A percentile compares a stretch with the other conserved stretches of the same genome.
These are phyloP conservation scores for Zeugodacus cucurbitae DNA, from an alignment of 1,140 invertebrate genomes.

Conservation along the genomic window DNA sequence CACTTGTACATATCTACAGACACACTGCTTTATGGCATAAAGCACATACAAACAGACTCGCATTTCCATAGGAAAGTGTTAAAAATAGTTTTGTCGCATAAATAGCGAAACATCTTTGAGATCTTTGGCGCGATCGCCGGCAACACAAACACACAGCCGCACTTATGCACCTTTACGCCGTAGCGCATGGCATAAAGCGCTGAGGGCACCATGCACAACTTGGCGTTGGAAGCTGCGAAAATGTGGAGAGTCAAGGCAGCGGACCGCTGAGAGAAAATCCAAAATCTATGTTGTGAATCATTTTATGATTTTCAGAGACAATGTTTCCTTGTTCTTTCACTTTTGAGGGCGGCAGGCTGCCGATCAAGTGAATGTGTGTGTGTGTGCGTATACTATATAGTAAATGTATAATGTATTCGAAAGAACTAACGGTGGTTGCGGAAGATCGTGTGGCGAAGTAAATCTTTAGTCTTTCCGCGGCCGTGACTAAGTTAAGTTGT, in stretches of 20 bases:
- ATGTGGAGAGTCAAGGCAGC: constrained; percentile 7
- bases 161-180: background rate
- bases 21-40: background rate
- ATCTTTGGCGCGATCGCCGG: constrained; percentile 11
- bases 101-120: constrained; percentile 6
- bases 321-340: constrained; percentile 16
- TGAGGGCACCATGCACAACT: background rate
- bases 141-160: background rate
- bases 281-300: constrained; percentile 20
- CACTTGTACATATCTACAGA: background rate
- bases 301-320: constrained; percentile 23
- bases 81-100: constrained; percentile 28
- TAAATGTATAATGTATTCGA: background rate
- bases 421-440: background rate
- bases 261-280: background rate
- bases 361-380: background rate
- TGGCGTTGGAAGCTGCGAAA: background rate
- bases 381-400: background rate
- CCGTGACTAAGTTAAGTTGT: background rate
- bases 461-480: constrained; percentile 16
- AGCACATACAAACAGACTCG: background rate
- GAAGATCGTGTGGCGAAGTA: background rate
- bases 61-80: background rate
- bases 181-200: too few relatives aligned
- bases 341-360: constrained; percentile 4